These are phyloP conservation scores for Haemorhous mexicanus DNA, from an alignment of 2,113 vertebrate genomes.

Conservation along the genomic window DNA sequence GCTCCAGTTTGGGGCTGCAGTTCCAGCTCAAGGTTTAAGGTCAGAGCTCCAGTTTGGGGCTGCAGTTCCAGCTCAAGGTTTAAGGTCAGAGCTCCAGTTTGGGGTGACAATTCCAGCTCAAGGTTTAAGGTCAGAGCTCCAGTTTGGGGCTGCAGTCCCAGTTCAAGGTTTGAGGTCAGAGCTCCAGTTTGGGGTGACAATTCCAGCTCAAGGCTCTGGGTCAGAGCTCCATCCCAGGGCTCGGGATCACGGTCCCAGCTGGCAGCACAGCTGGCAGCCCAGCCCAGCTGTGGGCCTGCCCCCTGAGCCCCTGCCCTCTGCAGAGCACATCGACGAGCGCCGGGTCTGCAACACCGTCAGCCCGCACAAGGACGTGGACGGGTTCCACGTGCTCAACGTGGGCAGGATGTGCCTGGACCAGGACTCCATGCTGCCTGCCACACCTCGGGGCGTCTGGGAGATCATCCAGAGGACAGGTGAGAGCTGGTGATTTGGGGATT, in stretches of 20 bases:
- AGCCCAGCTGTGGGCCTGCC: not conserved
- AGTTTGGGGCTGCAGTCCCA: not conserved
- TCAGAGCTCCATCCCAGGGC: no score
- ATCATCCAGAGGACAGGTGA: conserved; percentile 93
- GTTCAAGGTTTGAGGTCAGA: fast-evolving
- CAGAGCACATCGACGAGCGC: conserved; percentile 93
- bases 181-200: not conserved
- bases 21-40: no score
- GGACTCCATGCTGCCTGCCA: conserved; percentile 92
- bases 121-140: not conserved
- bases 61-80: not conserved
- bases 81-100: fast-evolving
- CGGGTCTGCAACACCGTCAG: conserved; percentile 90
- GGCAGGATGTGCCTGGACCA: conserved; percentile 96
- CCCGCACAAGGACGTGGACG: conserved; percentile 93
- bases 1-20: no score
- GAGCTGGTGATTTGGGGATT: no score
- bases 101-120: not conserved
- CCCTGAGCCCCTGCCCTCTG: not conserved
- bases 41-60: no score
- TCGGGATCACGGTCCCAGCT: fast-evolving
- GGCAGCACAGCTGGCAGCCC: not conserved
- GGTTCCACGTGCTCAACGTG: conserved; percentile 94
- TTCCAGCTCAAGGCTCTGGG: not conserved
- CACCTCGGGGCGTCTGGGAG: conserved; percentile 94